These are phyloP conservation scores for Ennomos quercinarius DNA, from an alignment of 2,888 invertebrate species.

Conservation along the genomic window DNA sequence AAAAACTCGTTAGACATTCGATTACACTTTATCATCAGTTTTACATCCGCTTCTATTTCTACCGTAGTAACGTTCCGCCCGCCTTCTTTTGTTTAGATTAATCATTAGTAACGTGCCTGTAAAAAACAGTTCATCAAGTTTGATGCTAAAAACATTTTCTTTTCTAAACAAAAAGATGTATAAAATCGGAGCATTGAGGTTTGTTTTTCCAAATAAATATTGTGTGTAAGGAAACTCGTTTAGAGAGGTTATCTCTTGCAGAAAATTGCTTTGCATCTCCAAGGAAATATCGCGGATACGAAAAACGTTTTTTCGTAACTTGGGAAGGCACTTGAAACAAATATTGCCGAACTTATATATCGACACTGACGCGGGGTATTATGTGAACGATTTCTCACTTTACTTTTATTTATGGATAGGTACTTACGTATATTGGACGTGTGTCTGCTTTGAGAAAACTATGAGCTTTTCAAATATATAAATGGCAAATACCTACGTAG, in stretches of 20 bases:
- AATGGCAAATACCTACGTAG: too few species aligned
- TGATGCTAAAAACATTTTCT: slow-evolving; percentile 34
- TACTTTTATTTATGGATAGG: slow-evolving; percentile 22
- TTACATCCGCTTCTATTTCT: slow-evolving; percentile 41
- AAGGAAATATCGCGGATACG: slow-evolving; percentile 75
- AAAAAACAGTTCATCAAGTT: slow-evolving; percentile 39
- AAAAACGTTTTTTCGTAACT: slow-evolving; percentile 69
- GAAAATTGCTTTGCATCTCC: slow-evolving; percentile 82
- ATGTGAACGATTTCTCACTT: slow-evolving; percentile 33
- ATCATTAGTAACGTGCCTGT: slow-evolving; percentile 42
- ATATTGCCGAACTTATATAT: slow-evolving; percentile 45
- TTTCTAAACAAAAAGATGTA: slow-evolving; percentile 39
- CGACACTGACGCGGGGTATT: slow-evolving; percentile 31
- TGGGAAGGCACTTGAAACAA: slow-evolving; percentile 61
- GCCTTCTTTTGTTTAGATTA: slow-evolving; percentile 45
- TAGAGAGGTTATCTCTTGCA: slow-evolving; percentile 76
- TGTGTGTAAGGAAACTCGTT: slow-evolving; percentile 67
- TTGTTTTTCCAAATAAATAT: slow-evolving; percentile 60
- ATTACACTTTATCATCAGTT: slow-evolving; percentile 58
- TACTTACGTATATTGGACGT: slow-evolving; percentile 5
- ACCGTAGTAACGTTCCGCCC: slow-evolving; percentile 32
- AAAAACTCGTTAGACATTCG: slow-evolving; percentile 30
- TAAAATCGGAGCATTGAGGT: slow-evolving; percentile 47
- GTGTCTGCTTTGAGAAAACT: slow-evolving; percentile 4
- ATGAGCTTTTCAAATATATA: not conserved